These are phyloP conservation scores for Anastatus disparis DNA, from an alignment of 1,140 invertebrate genomes.

Conservation along the genomic window DNA sequence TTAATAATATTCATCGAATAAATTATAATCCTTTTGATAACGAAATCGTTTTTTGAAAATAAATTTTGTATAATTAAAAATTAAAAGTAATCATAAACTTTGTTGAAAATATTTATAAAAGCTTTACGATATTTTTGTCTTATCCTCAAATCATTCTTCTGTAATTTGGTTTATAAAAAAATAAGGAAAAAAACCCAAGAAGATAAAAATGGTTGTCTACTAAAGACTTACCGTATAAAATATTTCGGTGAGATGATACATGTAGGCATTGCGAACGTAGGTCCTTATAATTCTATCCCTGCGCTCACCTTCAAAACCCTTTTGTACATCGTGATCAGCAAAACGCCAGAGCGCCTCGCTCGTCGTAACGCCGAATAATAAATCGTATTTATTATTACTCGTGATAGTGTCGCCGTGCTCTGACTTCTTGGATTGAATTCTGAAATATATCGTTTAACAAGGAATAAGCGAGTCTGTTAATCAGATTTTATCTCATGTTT, in stretches of 20 bases:
- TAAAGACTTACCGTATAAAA: slow-evolving; percentile 87
- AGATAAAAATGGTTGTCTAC: background rate
- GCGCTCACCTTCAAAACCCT: slow-evolving; percentile 89
- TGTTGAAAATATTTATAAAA: too few relatives aligned
- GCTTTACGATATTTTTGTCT: too few relatives aligned
- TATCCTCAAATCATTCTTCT: too few relatives aligned
- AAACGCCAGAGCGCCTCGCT: slow-evolving; percentile 86
- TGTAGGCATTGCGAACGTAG: slow-evolving; percentile 92
- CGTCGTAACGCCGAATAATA: slow-evolving; percentile 86
- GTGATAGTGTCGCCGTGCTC: slow-evolving; percentile 65
- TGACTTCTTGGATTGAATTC: slow-evolving; percentile 53
- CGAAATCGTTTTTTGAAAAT: too few relatives aligned
- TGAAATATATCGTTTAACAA: slow-evolving; percentile 14
- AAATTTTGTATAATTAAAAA: too few relatives aligned
- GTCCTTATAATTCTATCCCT: slow-evolving; percentile 92
- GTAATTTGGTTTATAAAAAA: too few relatives aligned
- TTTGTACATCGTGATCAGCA: slow-evolving; percentile 82
- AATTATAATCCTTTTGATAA: too few relatives aligned
- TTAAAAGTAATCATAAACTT: too few relatives aligned
- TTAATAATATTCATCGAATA: too few relatives aligned
- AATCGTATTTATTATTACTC: slow-evolving; percentile 76
- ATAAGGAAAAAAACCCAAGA: background rate
- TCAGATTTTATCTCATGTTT: too few relatives aligned
- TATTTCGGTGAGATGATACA: slow-evolving; percentile 95
- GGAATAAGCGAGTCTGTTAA: too few relatives aligned